Conservation (phyloP, 2,888 invertebrate genomes). For the Metallyticus violacea region DNA sequence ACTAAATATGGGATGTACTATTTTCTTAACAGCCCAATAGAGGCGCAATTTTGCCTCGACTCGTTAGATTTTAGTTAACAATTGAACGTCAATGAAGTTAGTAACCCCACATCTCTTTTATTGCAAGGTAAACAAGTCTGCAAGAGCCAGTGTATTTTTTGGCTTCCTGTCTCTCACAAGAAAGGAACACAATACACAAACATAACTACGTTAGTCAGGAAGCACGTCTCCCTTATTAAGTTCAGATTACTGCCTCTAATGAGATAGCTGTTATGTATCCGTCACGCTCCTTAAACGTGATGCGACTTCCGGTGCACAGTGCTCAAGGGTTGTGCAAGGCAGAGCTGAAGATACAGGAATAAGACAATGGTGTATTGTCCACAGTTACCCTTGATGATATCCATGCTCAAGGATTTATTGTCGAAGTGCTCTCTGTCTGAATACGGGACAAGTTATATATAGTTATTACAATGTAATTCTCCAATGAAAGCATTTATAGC, state of each 20-base stretch:
- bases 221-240: not conserved
- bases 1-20: too few species aligned
- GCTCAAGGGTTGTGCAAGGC: not conserved
- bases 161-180: not conserved
- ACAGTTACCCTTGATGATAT: not conserved
- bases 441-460: not conserved
- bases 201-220: not conserved
- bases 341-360: not conserved
- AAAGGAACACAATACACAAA: not conserved
- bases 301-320: not conserved
- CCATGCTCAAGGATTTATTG: not conserved
- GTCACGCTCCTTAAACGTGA: not conserved
- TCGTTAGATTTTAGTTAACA: too few species aligned
- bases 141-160: too few species aligned
- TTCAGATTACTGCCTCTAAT: not conserved
- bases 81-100: too few species aligned
- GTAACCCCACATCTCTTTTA: too few species aligned
- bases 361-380: not conserved
- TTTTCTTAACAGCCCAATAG: too few species aligned
- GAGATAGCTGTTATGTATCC: too few species aligned
- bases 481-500: too few species aligned
- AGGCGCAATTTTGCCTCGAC: too few species aligned
- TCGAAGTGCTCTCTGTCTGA: not conserved
- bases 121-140: too few species aligned
- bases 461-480: too few species aligned